Conservation (phyloP, 2,888 invertebrate species). For the Lycaena phlaeas region DNA sequence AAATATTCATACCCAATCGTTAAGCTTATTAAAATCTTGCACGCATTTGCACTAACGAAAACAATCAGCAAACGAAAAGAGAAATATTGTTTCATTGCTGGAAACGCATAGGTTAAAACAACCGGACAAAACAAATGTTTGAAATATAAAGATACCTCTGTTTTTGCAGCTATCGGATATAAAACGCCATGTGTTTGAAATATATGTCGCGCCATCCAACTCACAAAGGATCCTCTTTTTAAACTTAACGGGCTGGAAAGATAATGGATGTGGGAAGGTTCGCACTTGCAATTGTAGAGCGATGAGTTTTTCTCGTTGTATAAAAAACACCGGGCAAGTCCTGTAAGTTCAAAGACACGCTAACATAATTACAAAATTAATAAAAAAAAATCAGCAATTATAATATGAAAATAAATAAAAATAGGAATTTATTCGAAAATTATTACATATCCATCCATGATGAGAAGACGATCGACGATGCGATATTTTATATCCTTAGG, state of each 20-base stretch:
- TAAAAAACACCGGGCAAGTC: not conserved
- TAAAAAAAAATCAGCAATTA: not conserved
- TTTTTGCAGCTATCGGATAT: not conserved
- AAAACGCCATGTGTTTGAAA: conserved; percentile 4
- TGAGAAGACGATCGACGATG: no score
- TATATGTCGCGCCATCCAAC: not conserved
- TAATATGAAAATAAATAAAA: not conserved
- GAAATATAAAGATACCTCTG: not conserved
- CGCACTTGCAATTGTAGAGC: conserved; percentile 20
- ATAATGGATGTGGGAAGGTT: conserved; percentile 25
- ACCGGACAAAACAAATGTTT: not conserved
- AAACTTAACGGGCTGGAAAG: conserved; percentile 22
- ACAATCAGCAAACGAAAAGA: no score
- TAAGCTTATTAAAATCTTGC: no score
- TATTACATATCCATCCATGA: not conserved
- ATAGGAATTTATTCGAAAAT: not conserved
- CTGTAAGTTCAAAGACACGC: not conserved
- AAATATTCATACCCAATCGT: no score
- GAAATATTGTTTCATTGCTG: not conserved
- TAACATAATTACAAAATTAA: not conserved
- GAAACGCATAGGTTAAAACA: not conserved
- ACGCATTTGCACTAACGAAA: no score
- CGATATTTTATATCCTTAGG: no score
- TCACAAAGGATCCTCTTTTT: conserved; percentile 17
- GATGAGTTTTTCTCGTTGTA: conserved; percentile 18